Base-by-base conservation (phyloP, 2,888 invertebrate species). In the Caenorhabditis macrosperma region DNA sequence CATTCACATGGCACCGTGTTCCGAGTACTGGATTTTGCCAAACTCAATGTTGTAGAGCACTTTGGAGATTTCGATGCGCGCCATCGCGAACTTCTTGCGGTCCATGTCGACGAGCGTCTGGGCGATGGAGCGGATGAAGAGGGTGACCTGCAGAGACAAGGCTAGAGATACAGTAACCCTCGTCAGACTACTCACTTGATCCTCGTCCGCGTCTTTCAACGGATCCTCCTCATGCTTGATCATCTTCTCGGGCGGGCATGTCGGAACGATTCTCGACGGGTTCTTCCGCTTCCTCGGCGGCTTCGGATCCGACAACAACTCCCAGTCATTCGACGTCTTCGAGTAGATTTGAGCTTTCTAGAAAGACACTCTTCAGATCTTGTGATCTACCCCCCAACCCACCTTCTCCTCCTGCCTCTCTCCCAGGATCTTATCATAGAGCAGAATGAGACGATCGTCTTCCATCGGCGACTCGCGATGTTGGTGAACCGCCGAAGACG, bases 51-150 rank as follows among this genome's bases (percentile, higher is more conserved):
- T 69, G 41, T 67, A 81, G 20, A 84, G 44, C 9, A 84, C 79
- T 50, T 82, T 81, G 15, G 81, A 81, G 46, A 84, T 84, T 67
- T 82, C 84, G 22, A 82, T n/a, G 12, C 81, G 69, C 2, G 84
- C 79, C 46, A 67, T 54, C 20, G 82, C 64, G 30, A 84, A 82
- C 17, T 81, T 79, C 30, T 61, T 55, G n/a, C 54, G 67, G 24
- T 82, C 81, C 79, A 84, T 81, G 15, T 60, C 67, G 35, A 15
- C 28, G 12, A 84, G 55, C 1, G 82, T 59, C 52, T 81, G 66
- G 20, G 78, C 52, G 50, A 84, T 71, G 1, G 82, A 78, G 22
- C 81, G 77, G 20, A 81, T 68, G 64, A 82, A 82, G 9, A 78
- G 54, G 1, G 82, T 59, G 33, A 84, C 77, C 82, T 83, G 63